Base-by-base conservation (phyloP, 2,888 invertebrate species). In the Balanococcus diminutus region DNA sequence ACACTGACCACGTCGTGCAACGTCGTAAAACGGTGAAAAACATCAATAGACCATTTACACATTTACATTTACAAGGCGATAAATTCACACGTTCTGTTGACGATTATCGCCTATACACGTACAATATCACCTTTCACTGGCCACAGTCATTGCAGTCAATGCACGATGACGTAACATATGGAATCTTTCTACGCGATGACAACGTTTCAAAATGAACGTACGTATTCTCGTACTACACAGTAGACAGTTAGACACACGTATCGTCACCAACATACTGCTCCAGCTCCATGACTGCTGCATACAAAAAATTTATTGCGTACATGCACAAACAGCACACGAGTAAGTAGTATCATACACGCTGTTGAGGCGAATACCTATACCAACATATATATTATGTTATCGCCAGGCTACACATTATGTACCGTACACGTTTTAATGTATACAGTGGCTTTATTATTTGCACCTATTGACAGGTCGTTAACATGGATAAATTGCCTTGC, bases 401-500 rank as follows among this genome's bases (percentile, higher is more conserved):
- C 61, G 61, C 61, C 14, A 42, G 42, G 42, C 51, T 19, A 75
- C 75, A 32, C 75, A 19, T 75, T 32, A 32, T 36, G 32, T 32
- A 75, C 36, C 11, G 31, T 75, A 75, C 19, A 75, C 32, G 32
- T 67, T 75, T 75, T 75, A 75, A 75, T 75, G 75, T 75, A 75
- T 75, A 75, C 75, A 75, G 75, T 75, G 75, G 75, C 75, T 32
- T 75, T 75, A 75, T 75, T 75, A 75, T 75, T 75, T 75, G 32
- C 75, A 75, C 75, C 75, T 75, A 75, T 75, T 75, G 75, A 75
- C 75, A 32, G 75, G 75, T 75, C 75, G 75, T 75, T 75, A 75
- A 75, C 75, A 75, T 75, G 75, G 32, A 75, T 75, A 75, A 32
- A 32, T 75, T 75, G 75, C 32, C 11, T 75, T 75, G 75, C 32